Percentiles rank a stretch among this genome's conserved stretches.
phyloP scores from a whole-genome alignment of 2,888 invertebrate species.

The Diarsia dahlii region DNA sequence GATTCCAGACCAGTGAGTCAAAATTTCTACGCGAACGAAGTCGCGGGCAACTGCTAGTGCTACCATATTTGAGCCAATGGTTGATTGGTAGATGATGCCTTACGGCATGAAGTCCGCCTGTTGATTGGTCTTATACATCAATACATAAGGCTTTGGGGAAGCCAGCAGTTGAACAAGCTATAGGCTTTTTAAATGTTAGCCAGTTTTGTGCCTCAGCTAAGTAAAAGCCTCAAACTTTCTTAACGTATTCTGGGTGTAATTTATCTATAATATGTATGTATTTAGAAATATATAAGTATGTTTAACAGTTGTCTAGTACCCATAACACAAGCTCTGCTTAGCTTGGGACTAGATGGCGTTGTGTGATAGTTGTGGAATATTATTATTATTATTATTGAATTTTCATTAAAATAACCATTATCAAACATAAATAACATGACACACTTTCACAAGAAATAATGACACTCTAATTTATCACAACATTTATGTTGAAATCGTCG shows the following conservation, averaged over 20 bases:
- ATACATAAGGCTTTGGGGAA: background rate
- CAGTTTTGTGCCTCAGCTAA: background rate
- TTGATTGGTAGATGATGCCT: background rate
- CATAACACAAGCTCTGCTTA: no score
- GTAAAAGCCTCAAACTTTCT: background rate
- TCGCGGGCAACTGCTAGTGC: no score
- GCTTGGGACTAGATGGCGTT: no score
- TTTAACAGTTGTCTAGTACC: no score
- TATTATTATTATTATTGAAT: no score
- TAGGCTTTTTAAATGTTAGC: background rate
- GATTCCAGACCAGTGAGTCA: no score
- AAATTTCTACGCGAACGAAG: no score
- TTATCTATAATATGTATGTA: no score
- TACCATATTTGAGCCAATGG: background rate
- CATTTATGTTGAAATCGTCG: slow-evolving; percentile 27
- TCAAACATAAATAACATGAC: background rate
- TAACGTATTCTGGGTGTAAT: no score
- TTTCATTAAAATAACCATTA: background rate
- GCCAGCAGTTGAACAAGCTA: background rate
- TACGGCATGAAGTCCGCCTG: background rate
- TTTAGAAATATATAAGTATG: no score
- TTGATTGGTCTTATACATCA: no score
- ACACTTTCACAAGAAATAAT: background rate
- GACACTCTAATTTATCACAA: slow-evolving; percentile 12
- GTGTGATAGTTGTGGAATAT: no score